phyloP scores from a whole-genome alignment of 2,113 vertebrate species.

The Picathartes gymnocephalus region DNA sequence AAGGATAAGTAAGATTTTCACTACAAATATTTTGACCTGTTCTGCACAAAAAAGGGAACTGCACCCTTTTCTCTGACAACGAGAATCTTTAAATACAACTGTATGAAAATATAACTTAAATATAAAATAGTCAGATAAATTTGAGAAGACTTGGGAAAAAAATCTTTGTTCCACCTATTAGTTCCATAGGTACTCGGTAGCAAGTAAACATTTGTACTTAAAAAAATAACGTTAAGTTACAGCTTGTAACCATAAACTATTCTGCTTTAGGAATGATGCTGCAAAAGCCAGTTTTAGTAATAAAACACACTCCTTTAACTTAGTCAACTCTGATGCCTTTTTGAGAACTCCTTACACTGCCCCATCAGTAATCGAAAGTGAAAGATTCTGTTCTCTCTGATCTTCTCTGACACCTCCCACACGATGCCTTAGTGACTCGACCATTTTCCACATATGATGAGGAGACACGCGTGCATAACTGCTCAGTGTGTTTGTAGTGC shows the following conservation, averaged over 20 bases:
- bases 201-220: constrained; percentile 73
- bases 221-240: constrained; percentile 74
- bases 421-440: neutral
- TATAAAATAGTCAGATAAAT: constrained; percentile 79
- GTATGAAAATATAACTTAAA: constrained; percentile 86
- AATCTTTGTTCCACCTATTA: constrained; percentile 73
- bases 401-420: constrained; percentile 23
- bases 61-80: constrained; percentile 54
- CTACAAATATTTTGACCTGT: constrained; percentile 30
- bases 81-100: constrained; percentile 78
- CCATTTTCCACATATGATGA: neutral
- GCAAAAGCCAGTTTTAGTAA: constrained; percentile 72
- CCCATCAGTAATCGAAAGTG: neutral
- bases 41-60: constrained; percentile 39
- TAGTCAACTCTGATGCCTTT: constrained; percentile 34
- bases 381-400: neutral
- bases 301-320: constrained; percentile 64
- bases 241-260: constrained; percentile 69
- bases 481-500: constrained; percentile 76
- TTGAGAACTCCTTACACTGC: neutral
- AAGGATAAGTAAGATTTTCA: constrained; percentile 6
- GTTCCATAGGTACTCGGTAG: constrained; percentile 68
- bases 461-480: constrained; percentile 73
- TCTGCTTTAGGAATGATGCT: constrained; percentile 71
- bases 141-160: constrained; percentile 74